Conservation (phyloP, 2,113 vertebrate genomes). For the Chascanopsetta lugubris region DNA sequence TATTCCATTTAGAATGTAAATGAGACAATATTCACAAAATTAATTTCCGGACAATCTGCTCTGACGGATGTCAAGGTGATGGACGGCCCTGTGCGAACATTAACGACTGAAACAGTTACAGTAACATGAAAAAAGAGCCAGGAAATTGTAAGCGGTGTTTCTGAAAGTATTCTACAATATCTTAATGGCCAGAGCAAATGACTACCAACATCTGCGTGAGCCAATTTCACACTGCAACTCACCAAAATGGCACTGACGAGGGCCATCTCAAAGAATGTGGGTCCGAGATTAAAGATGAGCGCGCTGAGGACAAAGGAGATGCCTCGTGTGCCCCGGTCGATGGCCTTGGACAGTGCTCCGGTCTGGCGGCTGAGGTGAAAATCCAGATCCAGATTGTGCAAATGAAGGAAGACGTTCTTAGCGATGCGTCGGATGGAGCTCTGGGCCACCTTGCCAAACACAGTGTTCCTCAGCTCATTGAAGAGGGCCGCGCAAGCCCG, state of each 20-base stretch:
- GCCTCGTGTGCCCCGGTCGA: constrained; percentile 95
- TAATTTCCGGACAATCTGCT: constrained; percentile 60
- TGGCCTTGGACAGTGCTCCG: constrained; percentile 95
- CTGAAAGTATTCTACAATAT: background rate
- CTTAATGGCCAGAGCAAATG: background rate
- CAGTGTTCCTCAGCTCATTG: constrained; percentile 95
- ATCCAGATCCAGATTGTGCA: constrained; percentile 93
- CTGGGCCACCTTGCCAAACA: constrained; percentile 97
- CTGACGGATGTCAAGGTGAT: constrained; percentile 49
- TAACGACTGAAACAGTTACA: constrained; percentile 11
- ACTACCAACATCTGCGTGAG: background rate
- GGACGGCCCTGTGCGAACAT: constrained; percentile 30
- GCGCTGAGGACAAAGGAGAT: constrained; percentile 98
- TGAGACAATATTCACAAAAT: constrained; percentile 60
- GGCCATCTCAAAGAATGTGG: constrained; percentile 92
- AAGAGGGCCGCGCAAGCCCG: constrained; percentile 90
- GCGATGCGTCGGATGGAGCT: constrained; percentile 97
- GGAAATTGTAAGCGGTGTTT: background rate
- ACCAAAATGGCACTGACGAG: constrained; percentile 95
- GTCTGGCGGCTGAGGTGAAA: constrained; percentile 98
- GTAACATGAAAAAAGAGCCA: constrained; percentile 12
- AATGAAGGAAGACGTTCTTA: constrained; percentile 95
- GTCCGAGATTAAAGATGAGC: constrained; percentile 96
- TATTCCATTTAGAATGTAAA: constrained; percentile 68
- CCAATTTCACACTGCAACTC: constrained; percentile 38